These are phyloP conservation scores for Mantis religiosa DNA, from an alignment of 2,888 invertebrate species.

Conservation along the genomic window DNA sequence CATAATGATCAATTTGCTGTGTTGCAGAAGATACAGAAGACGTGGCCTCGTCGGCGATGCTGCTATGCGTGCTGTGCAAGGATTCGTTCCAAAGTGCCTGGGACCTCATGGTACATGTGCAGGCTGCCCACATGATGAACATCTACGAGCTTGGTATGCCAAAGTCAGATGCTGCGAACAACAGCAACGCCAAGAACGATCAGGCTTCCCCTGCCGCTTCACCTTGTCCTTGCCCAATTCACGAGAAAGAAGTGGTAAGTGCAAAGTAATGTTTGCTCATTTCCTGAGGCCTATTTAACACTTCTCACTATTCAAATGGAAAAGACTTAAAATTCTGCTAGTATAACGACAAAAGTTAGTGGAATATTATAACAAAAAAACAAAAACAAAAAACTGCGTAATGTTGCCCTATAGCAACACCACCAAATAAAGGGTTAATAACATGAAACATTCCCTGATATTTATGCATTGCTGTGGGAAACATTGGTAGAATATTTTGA, in stretches of 20 bases:
- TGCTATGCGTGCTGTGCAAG: conserved; percentile 63
- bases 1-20: background rate
- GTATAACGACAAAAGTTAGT: too few relatives aligned
- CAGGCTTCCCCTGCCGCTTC: conserved; percentile 9
- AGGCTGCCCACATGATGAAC: conserved; percentile 63
- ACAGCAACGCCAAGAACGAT: conserved; percentile 1
- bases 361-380: too few relatives aligned
- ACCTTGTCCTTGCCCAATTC: conserved; percentile 9
- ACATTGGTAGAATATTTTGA: too few relatives aligned
- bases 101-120: conserved; percentile 66
- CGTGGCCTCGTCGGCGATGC: conserved; percentile 44
- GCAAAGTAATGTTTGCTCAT: too few relatives aligned
- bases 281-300: too few relatives aligned
- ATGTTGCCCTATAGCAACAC: too few relatives aligned
- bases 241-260: conserved; percentile 26
- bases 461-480: too few relatives aligned
- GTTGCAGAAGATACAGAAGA: conserved; percentile 29
- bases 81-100: conserved; percentile 62
- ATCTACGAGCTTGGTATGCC: conserved; percentile 57
- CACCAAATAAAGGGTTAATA: too few relatives aligned
- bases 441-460: too few relatives aligned
- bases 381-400: too few relatives aligned
- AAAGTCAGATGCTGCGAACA: conserved; percentile 22
- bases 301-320: too few relatives aligned
- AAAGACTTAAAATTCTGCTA: too few relatives aligned